phyloP scores from a whole-genome alignment of 2,888 invertebrate species.

The Tiphia femorata region DNA sequence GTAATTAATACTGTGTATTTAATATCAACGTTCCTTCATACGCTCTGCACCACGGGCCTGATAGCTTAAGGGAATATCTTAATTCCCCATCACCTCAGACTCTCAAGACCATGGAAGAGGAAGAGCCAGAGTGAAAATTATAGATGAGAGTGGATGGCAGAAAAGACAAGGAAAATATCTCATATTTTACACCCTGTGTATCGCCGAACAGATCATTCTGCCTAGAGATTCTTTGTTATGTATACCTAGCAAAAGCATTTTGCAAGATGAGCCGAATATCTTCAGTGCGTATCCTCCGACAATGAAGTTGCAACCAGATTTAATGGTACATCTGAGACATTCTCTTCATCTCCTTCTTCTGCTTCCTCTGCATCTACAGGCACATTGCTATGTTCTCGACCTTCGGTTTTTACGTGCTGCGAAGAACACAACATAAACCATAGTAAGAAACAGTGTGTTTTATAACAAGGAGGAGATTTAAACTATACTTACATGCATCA shows the following conservation, averaged over 20 bases:
- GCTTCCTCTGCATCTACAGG: slow-evolving; percentile 53
- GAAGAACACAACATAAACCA: slow-evolving; percentile 3
- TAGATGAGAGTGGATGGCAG: slow-evolving; percentile 25
- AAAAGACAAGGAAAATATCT: slow-evolving; percentile 28
- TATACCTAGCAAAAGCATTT: slow-evolving; percentile 35
- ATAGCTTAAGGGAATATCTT: slow-evolving; percentile 46
- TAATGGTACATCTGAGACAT: slow-evolving; percentile 75
- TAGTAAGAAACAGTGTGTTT: background rate
- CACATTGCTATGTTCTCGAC: slow-evolving; percentile 56
- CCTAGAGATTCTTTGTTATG: slow-evolving; percentile 37
- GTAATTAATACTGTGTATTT: slow-evolving; percentile 66
- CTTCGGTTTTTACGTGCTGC: slow-evolving; percentile 61
- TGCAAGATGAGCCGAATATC: slow-evolving; percentile 12
- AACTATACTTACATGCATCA: slow-evolving; percentile 64
- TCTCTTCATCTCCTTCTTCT: slow-evolving; percentile 70
- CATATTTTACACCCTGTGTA: slow-evolving; percentile 37
- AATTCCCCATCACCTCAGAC: slow-evolving; percentile 29
- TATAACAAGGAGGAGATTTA: background rate
- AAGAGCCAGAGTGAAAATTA: slow-evolving; percentile 5
- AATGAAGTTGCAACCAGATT: slow-evolving; percentile 80
- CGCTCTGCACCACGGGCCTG: slow-evolving; percentile 58
- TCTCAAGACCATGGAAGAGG: background rate
- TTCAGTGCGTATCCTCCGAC: slow-evolving; percentile 74
- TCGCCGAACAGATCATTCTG: slow-evolving; percentile 30
- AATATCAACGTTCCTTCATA: slow-evolving; percentile 56